Conservation (phyloP, 2,113 vertebrate species). For the Dromaius novaehollandiae region DNA sequence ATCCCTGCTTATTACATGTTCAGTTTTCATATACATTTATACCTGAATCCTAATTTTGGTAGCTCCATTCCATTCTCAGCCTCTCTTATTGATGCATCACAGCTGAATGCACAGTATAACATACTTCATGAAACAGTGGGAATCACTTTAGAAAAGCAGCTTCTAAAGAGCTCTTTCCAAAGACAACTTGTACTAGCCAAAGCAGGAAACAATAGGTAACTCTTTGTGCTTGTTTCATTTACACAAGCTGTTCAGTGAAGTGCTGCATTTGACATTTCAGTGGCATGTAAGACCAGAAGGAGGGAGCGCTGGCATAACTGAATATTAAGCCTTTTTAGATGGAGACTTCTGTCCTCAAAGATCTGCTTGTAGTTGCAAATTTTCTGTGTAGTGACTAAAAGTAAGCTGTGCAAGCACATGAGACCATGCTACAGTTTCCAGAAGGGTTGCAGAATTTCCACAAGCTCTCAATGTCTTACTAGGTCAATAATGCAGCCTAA, state of each 20-base stretch:
- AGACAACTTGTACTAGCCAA: neutral
- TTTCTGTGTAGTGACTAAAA: slow-evolving; percentile 1
- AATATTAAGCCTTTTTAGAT: slow-evolving; percentile 26
- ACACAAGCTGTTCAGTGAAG: neutral
- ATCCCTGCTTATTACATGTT: neutral
- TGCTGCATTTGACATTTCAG: slow-evolving; percentile 15
- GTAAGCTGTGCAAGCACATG: neutral
- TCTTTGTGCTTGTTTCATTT: neutral
- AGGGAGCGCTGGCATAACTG: neutral
- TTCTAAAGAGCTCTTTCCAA: neutral
- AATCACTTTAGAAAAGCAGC: neutral
- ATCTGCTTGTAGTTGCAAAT: neutral
- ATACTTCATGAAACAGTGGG: neutral
- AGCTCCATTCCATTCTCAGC: neutral
- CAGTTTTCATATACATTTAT: neutral
- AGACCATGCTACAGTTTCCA: neutral
- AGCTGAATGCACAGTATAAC: neutral
- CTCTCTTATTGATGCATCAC: neutral
- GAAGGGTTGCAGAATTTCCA: neutral
- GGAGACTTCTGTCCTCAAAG: neutral
- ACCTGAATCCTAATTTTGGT: neutral
- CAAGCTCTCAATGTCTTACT: neutral
- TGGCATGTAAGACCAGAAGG: neutral
- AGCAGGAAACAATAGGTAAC: neutral
- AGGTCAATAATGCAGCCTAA: neutral